Conservation (phyloP, 2,888 invertebrate genomes). For the Cancer borealis region DNA sequence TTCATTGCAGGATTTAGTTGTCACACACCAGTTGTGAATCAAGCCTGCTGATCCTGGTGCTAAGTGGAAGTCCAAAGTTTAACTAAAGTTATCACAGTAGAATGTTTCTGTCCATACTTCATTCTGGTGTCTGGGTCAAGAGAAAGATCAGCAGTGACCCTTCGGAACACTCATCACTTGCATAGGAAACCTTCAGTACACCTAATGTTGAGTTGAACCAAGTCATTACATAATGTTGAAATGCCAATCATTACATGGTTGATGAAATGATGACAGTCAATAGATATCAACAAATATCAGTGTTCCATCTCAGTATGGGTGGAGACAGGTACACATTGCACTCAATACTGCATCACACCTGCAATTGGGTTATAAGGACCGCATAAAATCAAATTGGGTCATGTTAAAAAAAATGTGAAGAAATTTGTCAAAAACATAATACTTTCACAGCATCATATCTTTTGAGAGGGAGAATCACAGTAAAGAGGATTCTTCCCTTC, state of each 20-base stretch:
- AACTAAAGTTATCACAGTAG: conserved; percentile 43
- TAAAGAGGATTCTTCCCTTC: not conserved
- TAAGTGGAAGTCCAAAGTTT: conserved; percentile 36
- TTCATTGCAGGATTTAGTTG: not conserved
- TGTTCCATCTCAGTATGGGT: too few species aligned
- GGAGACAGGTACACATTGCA: too few species aligned
- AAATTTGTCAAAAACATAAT: not conserved
- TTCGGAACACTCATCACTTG: too few species aligned
- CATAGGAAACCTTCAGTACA: too few species aligned
- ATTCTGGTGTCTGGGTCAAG: not conserved
- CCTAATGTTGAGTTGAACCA: not conserved
- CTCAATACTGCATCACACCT: too few species aligned
- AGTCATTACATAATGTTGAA: not conserved
- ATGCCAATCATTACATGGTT: not conserved
- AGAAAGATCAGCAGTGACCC: not conserved
- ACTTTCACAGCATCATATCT: not conserved
- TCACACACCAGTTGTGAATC: not conserved
- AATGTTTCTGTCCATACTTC: conserved; percentile 33
- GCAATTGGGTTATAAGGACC: too few species aligned
- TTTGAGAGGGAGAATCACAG: not conserved
- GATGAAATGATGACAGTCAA: not conserved
- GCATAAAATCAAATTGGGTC: too few species aligned
- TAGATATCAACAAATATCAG: not conserved
- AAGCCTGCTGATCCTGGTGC: not conserved
- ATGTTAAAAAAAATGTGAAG: too few species aligned